Base-by-base conservation (phyloP, 2,797 vertebrate genomes). In the Helostoma temminkii region DNA sequence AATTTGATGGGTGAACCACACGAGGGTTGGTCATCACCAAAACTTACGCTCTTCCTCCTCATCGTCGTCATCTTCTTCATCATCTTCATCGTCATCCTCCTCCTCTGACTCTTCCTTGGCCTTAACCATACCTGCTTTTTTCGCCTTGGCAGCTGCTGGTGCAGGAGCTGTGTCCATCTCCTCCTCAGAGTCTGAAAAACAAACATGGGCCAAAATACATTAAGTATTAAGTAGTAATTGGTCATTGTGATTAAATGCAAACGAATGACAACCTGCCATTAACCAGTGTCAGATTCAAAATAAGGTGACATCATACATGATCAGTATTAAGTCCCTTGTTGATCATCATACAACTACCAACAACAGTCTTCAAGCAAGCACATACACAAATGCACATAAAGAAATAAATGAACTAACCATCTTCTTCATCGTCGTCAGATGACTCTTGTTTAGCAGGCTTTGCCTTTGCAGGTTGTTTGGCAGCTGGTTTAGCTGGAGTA, bases 131-230 rank as follows among this genome's bases (percentile, higher is more conserved):
- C 94, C 92, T 6, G 95, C 82, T 81, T 98, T 98, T 86, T 98
- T 98, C 43, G 92, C 93, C 34, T 95, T 96, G 12, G 91, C 64
- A 1, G 83, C 57, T 21, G 83, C 85, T 56, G 88, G 85, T 41
- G 90, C 90, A 5, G 91, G 92, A 43, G 96, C 93, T 8, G 92
- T 95, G 57, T 98, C 97, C 98, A 99, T 98, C 64, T 95, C 92
- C 41, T 97, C 97, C 54, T 97, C 97, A 14, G 96, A 97, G 0
- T 96, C 96, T 98, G 49, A 56, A 88, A 28, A 84, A 16, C 9
- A 69, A 5, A 76, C 7, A 3, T 22, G 3, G 10, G 28, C 3
- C 3, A 14, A 0, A 5, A 2, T 34, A 7, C 0, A 0, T 30
- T 1, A 8, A 1, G 19, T 6, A 8, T 1, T n/a, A n/a, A n/a